Evolutionary conservation across 2,797 vertebrate species (phyloP), one percentile per base, ranked within the genome.

Genomic region (Acanthis flammea): DNA sequence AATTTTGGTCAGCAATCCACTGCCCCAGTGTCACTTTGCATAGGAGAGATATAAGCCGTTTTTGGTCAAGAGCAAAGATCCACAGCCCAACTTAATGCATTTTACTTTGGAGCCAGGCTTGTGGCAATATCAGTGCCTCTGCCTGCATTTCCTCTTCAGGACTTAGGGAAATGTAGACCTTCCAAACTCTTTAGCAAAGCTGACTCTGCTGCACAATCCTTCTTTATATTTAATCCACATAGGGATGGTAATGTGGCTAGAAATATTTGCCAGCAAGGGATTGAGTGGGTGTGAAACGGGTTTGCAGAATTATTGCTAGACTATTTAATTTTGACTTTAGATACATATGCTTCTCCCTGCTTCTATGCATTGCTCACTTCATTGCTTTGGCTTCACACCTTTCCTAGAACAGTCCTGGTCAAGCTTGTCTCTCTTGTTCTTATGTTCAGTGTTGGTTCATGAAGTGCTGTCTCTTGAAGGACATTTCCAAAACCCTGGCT

Each of bases 181-280:
- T 65, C 3, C 31, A 63, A 28, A 79, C 28, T 79, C 67, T 71
- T 50, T 55, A 28, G 42, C 39, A 25, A 79, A 79, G n/a, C 65
- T 86, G 58, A 77, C 39, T 68, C 18, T 5, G 13, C 53, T 58
- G 54, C 41, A 74, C 25, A 75, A n/a, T 73, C 45, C 41, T 88
- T 67, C 65, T 83, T 90, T 78, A 65, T 58, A 75, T 90, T 86
- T 95, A 94, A 86, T 88, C 50, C 27, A 51, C 68, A 80, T 19
- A 65, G 31, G 28, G 31, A 77, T 48, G 61, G 68, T 70, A 87
- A 83, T 2, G 24, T 54, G 54, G 68, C 62, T 81, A 86, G 62
- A 91, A 94, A 83, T 94, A 96, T 83, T 92, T 96, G 62, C 79
- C 62, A 93, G 72, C 58, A 88, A 93, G 58, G 22, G 31, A 90